phyloP scores from a whole-genome alignment of 2,888 invertebrate species.

The Dorcus parallelipipedus region DNA sequence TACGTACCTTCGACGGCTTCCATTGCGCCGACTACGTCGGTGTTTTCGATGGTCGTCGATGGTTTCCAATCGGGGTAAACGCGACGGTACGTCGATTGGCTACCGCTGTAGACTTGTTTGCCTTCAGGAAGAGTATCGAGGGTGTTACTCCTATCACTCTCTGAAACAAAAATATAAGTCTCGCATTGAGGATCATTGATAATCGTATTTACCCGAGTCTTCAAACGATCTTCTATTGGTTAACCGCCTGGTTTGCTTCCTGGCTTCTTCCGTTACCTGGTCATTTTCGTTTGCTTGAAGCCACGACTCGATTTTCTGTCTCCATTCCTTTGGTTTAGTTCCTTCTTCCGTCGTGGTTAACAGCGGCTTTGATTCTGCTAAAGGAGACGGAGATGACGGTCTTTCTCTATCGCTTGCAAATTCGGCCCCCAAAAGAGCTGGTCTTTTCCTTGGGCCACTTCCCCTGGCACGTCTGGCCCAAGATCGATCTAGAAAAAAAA shows the following conservation, averaged over 20 bases:
- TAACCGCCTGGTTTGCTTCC: conserved; percentile 63
- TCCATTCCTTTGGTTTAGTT: conserved; percentile 68
- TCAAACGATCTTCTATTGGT: conserved; percentile 76
- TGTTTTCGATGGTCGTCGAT: conserved; percentile 71
- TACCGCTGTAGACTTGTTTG: conserved; percentile 53
- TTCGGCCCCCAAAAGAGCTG: conserved; percentile 71
- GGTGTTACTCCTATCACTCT: conserved; percentile 70
- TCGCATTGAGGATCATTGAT: not conserved
- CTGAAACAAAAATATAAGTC: conserved; percentile 45
- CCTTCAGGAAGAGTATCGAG: conserved; percentile 76
- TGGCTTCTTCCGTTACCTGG: conserved; percentile 66
- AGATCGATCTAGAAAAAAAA: conserved; percentile 67
- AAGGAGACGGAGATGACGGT: conserved; percentile 65
- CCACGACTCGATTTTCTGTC: conserved; percentile 90
- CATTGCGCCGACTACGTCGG: conserved; percentile 79
- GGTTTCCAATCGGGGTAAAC: conserved; percentile 80
- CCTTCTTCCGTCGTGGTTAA: conserved; percentile 58
- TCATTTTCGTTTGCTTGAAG: conserved; percentile 83
- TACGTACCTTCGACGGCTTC: conserved; percentile 78
- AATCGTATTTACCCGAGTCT: conserved; percentile 66
- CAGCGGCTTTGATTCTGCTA: conserved; percentile 56
- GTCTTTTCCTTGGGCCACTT: conserved; percentile 70
- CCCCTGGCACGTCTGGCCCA: conserved; percentile 80
- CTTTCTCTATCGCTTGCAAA: conserved; percentile 71
- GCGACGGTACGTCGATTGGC: conserved; percentile 55